phyloP scores from a whole-genome alignment of 2,797 vertebrate genomes.

The Eupleurogrammus muticus region DNA sequence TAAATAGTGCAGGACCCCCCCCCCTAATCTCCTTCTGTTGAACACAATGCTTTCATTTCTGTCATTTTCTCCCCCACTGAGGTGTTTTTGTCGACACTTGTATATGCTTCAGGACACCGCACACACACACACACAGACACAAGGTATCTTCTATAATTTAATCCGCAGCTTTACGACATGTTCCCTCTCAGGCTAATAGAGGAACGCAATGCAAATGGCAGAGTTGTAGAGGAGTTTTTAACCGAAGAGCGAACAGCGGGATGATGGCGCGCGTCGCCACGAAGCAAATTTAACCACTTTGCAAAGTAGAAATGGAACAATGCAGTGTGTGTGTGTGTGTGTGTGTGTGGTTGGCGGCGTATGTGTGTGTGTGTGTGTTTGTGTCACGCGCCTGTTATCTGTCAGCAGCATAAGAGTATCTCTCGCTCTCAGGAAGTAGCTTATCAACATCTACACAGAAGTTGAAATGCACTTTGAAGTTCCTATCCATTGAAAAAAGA shows the following conservation, averaged over 20 bases:
- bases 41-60: constrained; percentile 31
- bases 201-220: constrained; percentile 38
- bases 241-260: constrained; percentile 39
- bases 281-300: constrained; percentile 41
- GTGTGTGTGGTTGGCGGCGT: no score
- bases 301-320: constrained; percentile 51
- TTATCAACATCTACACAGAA: constrained; percentile 69
- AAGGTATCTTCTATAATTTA: constrained; percentile 21
- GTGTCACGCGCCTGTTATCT: constrained; percentile 49
- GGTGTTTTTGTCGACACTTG: constrained; percentile 26
- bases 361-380: background rate
- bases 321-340: background rate
- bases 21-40: constrained; percentile 12
- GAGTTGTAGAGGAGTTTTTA: constrained; percentile 29
- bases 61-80: constrained; percentile 31
- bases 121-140: constrained; percentile 12
- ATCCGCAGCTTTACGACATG: constrained; percentile 14
- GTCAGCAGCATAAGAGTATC: constrained; percentile 45
- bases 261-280: constrained; percentile 17
- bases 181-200: background rate
- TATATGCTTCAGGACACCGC: constrained; percentile 26
- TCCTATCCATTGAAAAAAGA: constrained; percentile 24
- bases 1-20: constrained; percentile 8
- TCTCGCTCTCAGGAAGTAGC: constrained; percentile 61
- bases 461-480: constrained; percentile 73